Base-by-base conservation (phyloP, 1,140 invertebrate species). In the Rhopalosiphum padi region DNA sequence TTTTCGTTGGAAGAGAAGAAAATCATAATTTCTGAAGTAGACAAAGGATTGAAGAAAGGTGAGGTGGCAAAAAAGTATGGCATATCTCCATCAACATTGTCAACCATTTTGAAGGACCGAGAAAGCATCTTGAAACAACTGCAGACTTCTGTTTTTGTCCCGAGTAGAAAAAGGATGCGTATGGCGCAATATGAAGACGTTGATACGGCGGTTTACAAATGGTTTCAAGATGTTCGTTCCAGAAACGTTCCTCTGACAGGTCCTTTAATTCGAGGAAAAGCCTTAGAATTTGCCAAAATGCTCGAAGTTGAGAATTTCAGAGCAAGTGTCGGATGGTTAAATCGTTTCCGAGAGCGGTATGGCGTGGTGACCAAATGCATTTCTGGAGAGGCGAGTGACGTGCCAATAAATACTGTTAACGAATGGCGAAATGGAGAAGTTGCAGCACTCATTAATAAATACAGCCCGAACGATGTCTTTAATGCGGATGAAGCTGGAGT, bases 401-500 rank as follows among this genome's bases (percentile, higher is more conserved):
- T 77, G 68, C 68, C 68, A 77, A n/a, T n/a, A n/a, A 77, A 77
- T 77, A 37, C 68, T 77, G n/a, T 77, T 77, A 37, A 77, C 30
- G 68, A 77, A 77, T 77, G 68, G 68, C 68, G 11, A 77, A 77
- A 77, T 35, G 89, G 25, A 93, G 60, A 94, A 94, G 48, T 53
- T 51, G 51, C 43, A 21, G 89, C n/a, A 90, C 35, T 95, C 53
- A 55, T 94, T 23, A 89, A 94, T 55, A 93, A 94, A 30, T 96
- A 96, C 55, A 35, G 22, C 11, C 37, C 94, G 88, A 51, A 95
- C n/a, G 94, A 95, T 90, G 95, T 95, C 88, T 95, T 94, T 94
- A 96, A 95, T 94, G 94, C 94, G 30, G 95, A 96, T 94, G 95
- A 96, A 94, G 95, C 95, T 21, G 95, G 94, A 9, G 93, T 95